Evolutionary conservation across 1,140 invertebrate species (phyloP), one percentile per base, ranked within the genome.

Genomic region (Episyrphus balteatus): DNA sequence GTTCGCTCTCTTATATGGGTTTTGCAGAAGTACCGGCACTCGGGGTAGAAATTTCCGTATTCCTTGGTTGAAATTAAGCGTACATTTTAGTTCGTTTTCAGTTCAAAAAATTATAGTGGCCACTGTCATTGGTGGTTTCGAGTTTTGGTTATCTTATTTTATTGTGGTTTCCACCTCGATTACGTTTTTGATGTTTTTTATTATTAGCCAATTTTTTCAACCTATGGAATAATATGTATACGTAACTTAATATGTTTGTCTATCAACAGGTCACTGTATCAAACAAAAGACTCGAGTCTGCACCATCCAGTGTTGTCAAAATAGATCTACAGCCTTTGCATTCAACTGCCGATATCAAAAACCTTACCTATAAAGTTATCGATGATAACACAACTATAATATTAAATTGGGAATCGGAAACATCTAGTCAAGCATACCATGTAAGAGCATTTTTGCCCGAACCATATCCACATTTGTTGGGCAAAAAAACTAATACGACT

Each of bases 391-490:
- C 21, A 5, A 26, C 21, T 0, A 70, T 82, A 1, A 69, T 56
- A 0, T 51, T 88, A 1, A 54, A 58, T 0, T 90, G 86, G 86
- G 68, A 71, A 49, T 62, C 68, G 32, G 62, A 79, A 1, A 58
- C 71, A 9, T 68, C 70, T n/a, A 77, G 76, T 2, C 78, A 83
- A 37, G 77, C 79, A 0, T 87, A 85, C 56, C 59, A 63, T 2
- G 58, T 87, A 2, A 70, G 68, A 10, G 61, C 76, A 2, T 59
- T 66, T 21, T 63, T 72, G 32, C 70, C 70, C 0, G 39, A 57
- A 1, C 63, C 69, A 0, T 84, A 82, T 68, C 75, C 78, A 0
- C 53, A 59, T 10, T 48, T 73, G 0, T 56, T 63, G 2, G 54
- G 62, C 0, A 51, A 69, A 0, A 58, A 49, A 12, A 76, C 72